phyloP scores from a whole-genome alignment of 2,888 invertebrate genomes.

The Nematopogon swammerdamellus region DNA sequence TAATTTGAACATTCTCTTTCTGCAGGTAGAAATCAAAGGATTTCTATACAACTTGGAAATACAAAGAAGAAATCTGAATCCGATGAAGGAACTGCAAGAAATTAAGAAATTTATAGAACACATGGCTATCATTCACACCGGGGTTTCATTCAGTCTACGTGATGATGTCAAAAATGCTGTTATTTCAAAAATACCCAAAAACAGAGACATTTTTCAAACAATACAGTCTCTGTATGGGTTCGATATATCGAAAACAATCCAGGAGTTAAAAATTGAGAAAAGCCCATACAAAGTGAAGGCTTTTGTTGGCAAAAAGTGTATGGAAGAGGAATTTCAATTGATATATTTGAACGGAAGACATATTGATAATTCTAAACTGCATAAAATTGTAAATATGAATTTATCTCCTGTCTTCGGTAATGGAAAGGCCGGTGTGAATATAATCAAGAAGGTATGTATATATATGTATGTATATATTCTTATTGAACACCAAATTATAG shows the following conservation, averaged over 20 bases:
- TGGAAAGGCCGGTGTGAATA: too few species aligned
- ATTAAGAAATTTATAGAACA: conserved; percentile 58
- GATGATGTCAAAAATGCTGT: conserved; percentile 61
- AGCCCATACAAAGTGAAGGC: conserved; percentile 52
- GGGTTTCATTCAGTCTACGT: conserved; percentile 64
- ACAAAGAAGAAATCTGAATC: conserved; percentile 50
- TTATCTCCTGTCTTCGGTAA: conserved; percentile 11
- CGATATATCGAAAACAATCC: conserved; percentile 17
- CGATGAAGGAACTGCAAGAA: conserved; percentile 53
- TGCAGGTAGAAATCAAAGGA: conserved; percentile 62
- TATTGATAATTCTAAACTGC: conserved; percentile 43
- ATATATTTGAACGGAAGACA: conserved; percentile 64
- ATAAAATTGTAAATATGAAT: conserved; percentile 23
- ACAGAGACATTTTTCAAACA: conserved; percentile 48
- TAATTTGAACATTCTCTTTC: too few species aligned
- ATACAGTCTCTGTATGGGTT: conserved; percentile 33
- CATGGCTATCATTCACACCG: conserved; percentile 62
- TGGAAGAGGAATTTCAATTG: conserved; percentile 42
- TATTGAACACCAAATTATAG: too few species aligned
- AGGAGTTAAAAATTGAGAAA: conserved; percentile 28
- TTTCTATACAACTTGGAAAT: conserved; percentile 63
- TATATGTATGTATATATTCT: too few species aligned
- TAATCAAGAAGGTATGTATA: too few species aligned
- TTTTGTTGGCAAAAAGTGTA: conserved; percentile 43
- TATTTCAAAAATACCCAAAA: conserved; percentile 57